phyloP scores from a whole-genome alignment of 1,140 invertebrate species.

The Brachystomella parvula region DNA sequence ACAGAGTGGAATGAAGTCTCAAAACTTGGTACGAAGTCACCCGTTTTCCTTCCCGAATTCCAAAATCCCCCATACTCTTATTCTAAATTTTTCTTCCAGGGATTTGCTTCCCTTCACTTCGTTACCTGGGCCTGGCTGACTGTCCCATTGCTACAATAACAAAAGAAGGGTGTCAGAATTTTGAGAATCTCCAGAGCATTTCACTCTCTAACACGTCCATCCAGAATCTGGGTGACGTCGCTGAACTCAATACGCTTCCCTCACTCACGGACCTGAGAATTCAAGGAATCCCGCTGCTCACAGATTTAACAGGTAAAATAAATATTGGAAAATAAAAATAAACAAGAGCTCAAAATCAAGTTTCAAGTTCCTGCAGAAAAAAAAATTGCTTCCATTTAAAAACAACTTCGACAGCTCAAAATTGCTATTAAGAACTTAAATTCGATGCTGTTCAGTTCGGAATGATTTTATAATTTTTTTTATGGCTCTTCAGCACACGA shows the following conservation, averaged over 20 bases:
- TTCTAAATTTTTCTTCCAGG: constrained; percentile 17
- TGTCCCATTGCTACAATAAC: constrained; percentile 56
- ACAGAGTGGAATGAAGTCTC: constrained; percentile 70
- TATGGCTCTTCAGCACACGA: constrained; percentile 59
- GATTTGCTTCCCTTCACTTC: constrained; percentile 63
- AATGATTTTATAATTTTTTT: constrained; percentile 7
- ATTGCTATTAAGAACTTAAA: too few relatives aligned
- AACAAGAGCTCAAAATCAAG: neutral
- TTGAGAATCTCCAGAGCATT: constrained; percentile 62
- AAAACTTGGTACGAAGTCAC: constrained; percentile 55
- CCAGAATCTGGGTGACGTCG: constrained; percentile 77
- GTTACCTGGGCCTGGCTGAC: constrained; percentile 74
- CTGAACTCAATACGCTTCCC: constrained; percentile 70
- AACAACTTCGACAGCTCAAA: too few relatives aligned
- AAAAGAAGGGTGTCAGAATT: constrained; percentile 51
- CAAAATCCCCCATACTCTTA: neutral
- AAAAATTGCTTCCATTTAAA: too few relatives aligned
- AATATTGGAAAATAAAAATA: neutral
- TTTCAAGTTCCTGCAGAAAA: too few relatives aligned
- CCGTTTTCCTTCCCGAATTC: neutral
- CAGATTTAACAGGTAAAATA: constrained; percentile 35
- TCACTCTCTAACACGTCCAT: constrained; percentile 77
- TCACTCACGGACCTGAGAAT: constrained; percentile 46
- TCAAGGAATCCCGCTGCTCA: constrained; percentile 34
- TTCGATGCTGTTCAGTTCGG: too few relatives aligned